Percentiles rank a stretch among this genome's conserved stretches.
These are phyloP conservation scores for Nanorana parkeri DNA, from an alignment of 2,113 vertebrate genomes.

Conservation along the genomic window DNA sequence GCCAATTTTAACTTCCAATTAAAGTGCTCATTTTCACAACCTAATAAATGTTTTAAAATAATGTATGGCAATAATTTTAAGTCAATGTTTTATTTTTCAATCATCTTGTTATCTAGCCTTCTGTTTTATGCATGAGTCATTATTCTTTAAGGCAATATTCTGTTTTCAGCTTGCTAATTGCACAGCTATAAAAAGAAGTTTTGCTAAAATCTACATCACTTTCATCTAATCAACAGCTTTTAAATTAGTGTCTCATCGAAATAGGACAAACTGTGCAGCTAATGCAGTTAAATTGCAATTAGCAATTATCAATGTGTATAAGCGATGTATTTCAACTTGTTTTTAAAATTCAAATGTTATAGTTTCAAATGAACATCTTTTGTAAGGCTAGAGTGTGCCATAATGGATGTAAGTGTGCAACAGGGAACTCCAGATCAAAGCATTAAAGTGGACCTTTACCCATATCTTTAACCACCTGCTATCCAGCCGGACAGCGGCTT, in stretches of 20 bases:
- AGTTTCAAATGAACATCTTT: neutral
- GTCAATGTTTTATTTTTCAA: slow-evolving; percentile 20
- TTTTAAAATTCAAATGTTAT: neutral
- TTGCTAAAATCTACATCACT: slow-evolving; percentile 42
- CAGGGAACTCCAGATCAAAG: too few relatives aligned
- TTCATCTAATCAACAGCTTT: slow-evolving; percentile 55
- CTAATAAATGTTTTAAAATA: neutral
- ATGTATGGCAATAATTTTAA: slow-evolving; percentile 10
- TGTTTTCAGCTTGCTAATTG: slow-evolving; percentile 40
- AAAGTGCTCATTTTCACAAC: neutral
- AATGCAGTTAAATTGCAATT: slow-evolving; percentile 1
- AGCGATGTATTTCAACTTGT: neutral
- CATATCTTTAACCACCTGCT: too few relatives aligned
- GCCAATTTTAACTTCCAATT: too few relatives aligned
- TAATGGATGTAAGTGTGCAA: neutral
- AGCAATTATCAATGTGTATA: neutral
- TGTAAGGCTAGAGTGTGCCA: neutral
- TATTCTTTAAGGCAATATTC: slow-evolving; percentile 45
- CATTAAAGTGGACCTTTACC: too few relatives aligned
- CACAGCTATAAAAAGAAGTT: slow-evolving; percentile 42
- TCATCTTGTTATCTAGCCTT: neutral
- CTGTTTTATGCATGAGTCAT: slow-evolving; percentile 41
- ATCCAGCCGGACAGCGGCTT: too few relatives aligned
- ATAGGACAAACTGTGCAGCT: slow-evolving; percentile 6
- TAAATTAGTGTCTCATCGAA: slow-evolving; percentile 47